phyloP scores from a whole-genome alignment of 1,140 invertebrate genomes.

The Polypedilum vanderplanki region DNA sequence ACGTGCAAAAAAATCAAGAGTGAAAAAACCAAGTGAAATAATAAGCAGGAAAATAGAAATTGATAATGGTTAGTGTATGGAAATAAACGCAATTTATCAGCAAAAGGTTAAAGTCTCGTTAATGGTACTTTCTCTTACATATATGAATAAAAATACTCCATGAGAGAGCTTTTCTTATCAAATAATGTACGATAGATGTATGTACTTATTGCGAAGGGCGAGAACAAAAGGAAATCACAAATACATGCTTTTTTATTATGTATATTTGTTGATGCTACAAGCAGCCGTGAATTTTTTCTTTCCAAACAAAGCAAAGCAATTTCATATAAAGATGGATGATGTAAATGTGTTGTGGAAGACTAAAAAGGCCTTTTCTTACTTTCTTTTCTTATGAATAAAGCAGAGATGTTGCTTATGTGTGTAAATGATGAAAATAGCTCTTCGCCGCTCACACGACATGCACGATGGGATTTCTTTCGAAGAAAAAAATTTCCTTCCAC shows the following conservation, averaged over 20 bases:
- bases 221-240: background rate
- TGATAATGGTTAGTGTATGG: background rate
- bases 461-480: too few species aligned
- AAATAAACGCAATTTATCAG: background rate
- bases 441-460: too few species aligned
- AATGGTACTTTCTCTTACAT: background rate
- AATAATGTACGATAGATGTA: background rate
- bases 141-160: background rate
- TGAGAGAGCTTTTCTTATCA: conserved; percentile 1
- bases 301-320: background rate
- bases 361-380: background rate
- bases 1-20: background rate
- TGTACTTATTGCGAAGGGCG: background rate
- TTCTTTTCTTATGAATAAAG: background rate
- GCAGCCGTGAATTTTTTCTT: background rate
- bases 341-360: conserved; percentile 1
- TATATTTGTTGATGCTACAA: conserved; percentile 18
- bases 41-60: background rate
- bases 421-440: too few species aligned
- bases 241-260: conserved; percentile 7
- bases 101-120: background rate
- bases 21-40: background rate
- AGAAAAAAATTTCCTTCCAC: background rate
- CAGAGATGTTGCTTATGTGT: background rate
- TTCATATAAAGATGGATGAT: background rate